phyloP scores from a whole-genome alignment of 2,797 vertebrate genomes.

The Micromesistius poutassou region DNA sequence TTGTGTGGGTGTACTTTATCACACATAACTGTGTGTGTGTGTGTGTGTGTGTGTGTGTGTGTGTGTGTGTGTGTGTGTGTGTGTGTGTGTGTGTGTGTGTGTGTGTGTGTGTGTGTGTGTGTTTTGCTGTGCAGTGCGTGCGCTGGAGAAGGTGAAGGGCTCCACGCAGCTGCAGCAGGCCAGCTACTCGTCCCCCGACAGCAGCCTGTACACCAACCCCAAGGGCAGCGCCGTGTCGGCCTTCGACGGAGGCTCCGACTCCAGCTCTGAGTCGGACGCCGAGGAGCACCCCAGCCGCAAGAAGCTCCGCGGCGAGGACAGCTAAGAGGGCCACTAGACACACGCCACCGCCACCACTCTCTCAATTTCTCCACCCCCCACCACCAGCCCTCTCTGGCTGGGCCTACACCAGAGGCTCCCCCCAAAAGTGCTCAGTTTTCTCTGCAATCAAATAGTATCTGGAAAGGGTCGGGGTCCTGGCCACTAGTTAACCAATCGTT shows the following conservation, averaged over 20 bases:
- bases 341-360: constrained; percentile 11
- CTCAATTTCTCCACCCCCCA: constrained; percentile 29
- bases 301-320: constrained; percentile 92
- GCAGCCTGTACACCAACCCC: constrained; percentile 97
- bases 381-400: constrained; percentile 29
- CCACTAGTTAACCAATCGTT: too few species aligned
- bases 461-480: not conserved
- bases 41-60: not conserved
- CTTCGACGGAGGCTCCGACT: constrained; percentile 95
- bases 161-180: constrained; percentile 91
- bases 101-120: too few species aligned
- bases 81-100: not conserved
- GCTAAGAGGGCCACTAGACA: constrained; percentile 65
- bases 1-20: not conserved
- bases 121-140: constrained; percentile 89
- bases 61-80: not conserved
- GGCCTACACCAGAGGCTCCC: constrained; percentile 42
- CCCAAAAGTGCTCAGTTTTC: constrained; percentile 25
- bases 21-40: too few species aligned
- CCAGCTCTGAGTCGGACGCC: constrained; percentile 91
- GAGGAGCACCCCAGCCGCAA: constrained; percentile 92
- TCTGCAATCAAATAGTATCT: not conserved
- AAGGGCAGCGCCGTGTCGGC: constrained; percentile 97
- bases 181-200: constrained; percentile 91
- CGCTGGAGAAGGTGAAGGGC: constrained; percentile 96